These are phyloP conservation scores for Merops nubicus DNA, from an alignment of 2,113 vertebrate species.

Conservation along the genomic window DNA sequence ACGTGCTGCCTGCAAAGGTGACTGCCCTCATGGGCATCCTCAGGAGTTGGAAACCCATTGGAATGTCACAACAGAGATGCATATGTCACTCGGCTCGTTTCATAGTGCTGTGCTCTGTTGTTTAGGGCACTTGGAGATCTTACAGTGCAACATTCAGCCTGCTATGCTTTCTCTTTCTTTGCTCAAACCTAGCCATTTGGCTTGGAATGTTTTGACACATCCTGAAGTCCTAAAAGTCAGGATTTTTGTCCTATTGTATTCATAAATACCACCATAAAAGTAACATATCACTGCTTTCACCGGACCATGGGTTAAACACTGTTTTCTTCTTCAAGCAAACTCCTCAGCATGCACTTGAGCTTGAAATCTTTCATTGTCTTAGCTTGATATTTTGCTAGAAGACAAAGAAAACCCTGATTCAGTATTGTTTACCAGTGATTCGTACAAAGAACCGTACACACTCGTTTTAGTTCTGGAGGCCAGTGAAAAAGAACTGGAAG, in stretches of 20 bases:
- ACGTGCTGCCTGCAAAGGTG: neutral
- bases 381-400: neutral
- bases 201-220: neutral
- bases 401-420: neutral
- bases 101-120: neutral
- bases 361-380: neutral
- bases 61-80: neutral
- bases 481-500: neutral
- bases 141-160: neutral
- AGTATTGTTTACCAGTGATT: slow-evolving; percentile 22
- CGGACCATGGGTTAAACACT: neutral
- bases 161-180: neutral
- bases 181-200: neutral
- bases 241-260: neutral
- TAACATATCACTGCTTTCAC: neutral
- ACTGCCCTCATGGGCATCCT: rapidly evolving
- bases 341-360: neutral
- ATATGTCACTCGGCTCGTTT: neutral
- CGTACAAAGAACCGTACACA: neutral
- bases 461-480: slow-evolving; percentile 20
- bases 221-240: neutral
- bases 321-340: neutral
- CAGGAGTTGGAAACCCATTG: rapidly evolving
- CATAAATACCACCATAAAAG: neutral
- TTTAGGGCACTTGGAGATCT: neutral